Conservation (phyloP, 2,797 vertebrate genomes). For the Onychomys arenicola region DNA sequence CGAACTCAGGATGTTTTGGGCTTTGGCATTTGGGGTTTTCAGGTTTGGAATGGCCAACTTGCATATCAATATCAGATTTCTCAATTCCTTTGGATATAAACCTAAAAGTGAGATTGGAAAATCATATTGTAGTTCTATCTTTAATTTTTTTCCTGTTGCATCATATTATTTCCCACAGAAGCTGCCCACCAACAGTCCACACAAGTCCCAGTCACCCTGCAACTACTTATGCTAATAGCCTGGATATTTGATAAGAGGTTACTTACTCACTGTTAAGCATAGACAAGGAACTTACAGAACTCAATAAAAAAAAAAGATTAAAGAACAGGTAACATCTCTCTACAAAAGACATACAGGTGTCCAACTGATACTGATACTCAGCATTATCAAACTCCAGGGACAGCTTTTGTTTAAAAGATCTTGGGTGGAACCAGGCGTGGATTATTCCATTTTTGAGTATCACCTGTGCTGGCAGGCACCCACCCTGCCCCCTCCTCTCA, state of each 20-base stretch:
- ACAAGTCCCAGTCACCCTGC: not conserved
- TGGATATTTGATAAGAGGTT: not conserved
- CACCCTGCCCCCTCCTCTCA: too few species aligned
- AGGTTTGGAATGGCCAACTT: too few species aligned
- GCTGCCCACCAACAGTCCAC: not conserved
- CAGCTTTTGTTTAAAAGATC: not conserved
- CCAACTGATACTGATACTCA: not conserved
- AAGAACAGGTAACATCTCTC: not conserved
- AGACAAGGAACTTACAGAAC: not conserved
- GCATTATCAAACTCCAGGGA: fast-evolving
- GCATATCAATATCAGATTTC: not conserved
- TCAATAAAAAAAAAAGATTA: not conserved
- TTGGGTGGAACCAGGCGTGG: fast-evolving
- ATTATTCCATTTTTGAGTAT: not conserved
- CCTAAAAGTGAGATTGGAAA: not conserved
- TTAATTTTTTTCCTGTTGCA: not conserved
- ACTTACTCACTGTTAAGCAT: not conserved
- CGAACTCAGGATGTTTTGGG: not conserved
- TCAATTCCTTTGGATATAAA: not conserved
- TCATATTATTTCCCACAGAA: not conserved
- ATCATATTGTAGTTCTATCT: not conserved
- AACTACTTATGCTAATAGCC: not conserved
- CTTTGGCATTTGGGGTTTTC: not conserved
- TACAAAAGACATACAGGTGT: not conserved
- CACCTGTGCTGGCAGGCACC: not conserved